Percentiles rank a stretch among this genome's conserved stretches.
Conservation (phyloP, 2,888 invertebrate genomes). For the Piscicola geometra region DNA sequence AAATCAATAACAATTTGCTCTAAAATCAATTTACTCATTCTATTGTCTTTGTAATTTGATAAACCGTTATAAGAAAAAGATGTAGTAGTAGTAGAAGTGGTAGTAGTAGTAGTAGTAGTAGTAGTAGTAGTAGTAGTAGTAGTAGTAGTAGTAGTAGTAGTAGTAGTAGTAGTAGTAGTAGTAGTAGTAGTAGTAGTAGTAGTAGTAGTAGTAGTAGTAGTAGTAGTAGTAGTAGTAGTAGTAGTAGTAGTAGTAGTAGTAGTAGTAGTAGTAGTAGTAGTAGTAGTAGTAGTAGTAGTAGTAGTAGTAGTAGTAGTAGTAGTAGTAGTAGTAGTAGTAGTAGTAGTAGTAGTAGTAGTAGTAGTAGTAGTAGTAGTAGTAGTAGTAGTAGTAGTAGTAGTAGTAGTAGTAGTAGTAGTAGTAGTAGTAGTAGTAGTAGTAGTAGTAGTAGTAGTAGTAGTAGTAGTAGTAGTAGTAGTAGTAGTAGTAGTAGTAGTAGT, state of each 20-base stretch:
- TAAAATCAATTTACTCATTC: too few species aligned
- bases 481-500: constrained; percentile 18
- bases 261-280: constrained; percentile 29
- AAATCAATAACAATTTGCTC: too few species aligned
- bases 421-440: constrained; percentile 31
- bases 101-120: constrained; percentile 29
- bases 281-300: constrained; percentile 34
- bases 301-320: constrained; percentile 34
- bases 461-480: constrained; percentile 17
- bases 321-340: constrained; percentile 34
- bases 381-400: constrained; percentile 26
- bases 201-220: constrained; percentile 29
- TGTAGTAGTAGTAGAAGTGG: too few species aligned
- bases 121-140: constrained; percentile 28
- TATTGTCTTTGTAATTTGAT: too few species aligned
- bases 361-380: constrained; percentile 30
- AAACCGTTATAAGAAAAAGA: too few species aligned
- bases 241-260: constrained; percentile 31
- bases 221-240: constrained; percentile 30
- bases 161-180: constrained; percentile 32
- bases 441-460: constrained; percentile 31
- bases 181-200: constrained; percentile 35
- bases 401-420: constrained; percentile 32
- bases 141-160: constrained; percentile 28
- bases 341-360: constrained; percentile 34